Evolutionary conservation across 2,113 vertebrate genomes (phyloP).

Genomic region (Casuarius casuarius): DNA sequence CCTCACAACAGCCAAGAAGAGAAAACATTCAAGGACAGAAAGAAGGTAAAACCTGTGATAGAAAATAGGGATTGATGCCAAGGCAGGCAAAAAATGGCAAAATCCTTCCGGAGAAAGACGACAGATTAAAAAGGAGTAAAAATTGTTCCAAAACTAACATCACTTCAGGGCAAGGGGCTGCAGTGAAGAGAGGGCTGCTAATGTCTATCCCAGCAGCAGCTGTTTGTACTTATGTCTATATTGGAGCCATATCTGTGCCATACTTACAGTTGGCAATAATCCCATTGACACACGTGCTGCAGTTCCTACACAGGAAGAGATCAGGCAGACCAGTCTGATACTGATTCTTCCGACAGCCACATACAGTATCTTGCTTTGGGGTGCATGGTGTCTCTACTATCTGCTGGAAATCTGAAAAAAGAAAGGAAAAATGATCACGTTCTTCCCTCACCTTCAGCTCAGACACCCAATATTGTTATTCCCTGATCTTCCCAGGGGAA

Average conservation of each 20-base stretch:
- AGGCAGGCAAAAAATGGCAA: neutral
- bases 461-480: neutral
- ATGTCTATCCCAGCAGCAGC: neutral
- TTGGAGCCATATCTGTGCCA: neutral
- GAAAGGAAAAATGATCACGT: neutral
- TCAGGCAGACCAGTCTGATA: neutral
- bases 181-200: neutral
- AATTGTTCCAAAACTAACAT: neutral
- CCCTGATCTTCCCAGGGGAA: neutral
- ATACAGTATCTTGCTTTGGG: constrained; percentile 43
- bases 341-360: constrained; percentile 62
- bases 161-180: neutral
- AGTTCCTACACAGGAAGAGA: constrained; percentile 60
- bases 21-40: neutral
- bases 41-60: neutral
- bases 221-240: neutral
- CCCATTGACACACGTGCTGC: constrained; percentile 46
- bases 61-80: neutral
- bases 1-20: neutral
- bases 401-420: constrained; percentile 53
- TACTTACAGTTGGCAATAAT: constrained; percentile 48
- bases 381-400: constrained; percentile 31
- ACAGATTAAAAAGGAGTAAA: neutral
- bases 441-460: neutral
- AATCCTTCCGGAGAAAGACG: neutral